phyloP scores from a whole-genome alignment of 1,140 invertebrate species.

The Sarcophaga peregrina region DNA sequence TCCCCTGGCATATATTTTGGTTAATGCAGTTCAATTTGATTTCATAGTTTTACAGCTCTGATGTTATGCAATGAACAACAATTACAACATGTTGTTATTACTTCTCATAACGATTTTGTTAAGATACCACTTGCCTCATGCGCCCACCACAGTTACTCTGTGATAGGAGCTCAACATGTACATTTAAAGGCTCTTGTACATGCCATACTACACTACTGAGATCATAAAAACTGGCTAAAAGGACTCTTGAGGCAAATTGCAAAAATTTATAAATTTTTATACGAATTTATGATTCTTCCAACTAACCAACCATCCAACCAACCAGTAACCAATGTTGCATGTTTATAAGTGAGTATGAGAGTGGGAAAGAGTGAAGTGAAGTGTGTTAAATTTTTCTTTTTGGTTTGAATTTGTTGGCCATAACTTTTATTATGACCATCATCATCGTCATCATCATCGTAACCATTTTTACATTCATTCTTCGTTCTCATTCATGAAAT shows the following conservation, averaged over 20 bases:
- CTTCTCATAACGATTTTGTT: neutral
- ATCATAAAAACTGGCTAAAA: neutral
- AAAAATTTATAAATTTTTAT: neutral
- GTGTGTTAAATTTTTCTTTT: neutral
- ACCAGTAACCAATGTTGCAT: conserved; percentile 19
- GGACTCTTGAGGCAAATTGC: conserved; percentile 26
- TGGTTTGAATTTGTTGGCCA: neutral
- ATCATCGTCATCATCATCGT: neutral
- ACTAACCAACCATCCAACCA: no score
- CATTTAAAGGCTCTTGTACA: neutral
- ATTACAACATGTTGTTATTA: conserved; percentile 20
- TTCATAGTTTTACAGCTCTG: neutral
- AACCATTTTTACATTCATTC: neutral
- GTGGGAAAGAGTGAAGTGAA: neutral
- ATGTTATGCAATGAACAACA: neutral
- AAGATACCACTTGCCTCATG: neutral
- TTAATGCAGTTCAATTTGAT: no score
- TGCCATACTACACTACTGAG: conserved; percentile 1
- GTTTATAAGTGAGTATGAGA: neutral
- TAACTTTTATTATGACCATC: conserved; percentile 12
- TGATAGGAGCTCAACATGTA: no score
- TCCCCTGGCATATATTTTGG: no score
- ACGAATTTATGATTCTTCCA: neutral
- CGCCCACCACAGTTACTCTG: no score
- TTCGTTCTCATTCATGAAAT: neutral